Evolutionary conservation across 2,888 invertebrate species (phyloP), one percentile per base, ranked within the genome.

Genomic region (Alloscopus bannaensis): DNA sequence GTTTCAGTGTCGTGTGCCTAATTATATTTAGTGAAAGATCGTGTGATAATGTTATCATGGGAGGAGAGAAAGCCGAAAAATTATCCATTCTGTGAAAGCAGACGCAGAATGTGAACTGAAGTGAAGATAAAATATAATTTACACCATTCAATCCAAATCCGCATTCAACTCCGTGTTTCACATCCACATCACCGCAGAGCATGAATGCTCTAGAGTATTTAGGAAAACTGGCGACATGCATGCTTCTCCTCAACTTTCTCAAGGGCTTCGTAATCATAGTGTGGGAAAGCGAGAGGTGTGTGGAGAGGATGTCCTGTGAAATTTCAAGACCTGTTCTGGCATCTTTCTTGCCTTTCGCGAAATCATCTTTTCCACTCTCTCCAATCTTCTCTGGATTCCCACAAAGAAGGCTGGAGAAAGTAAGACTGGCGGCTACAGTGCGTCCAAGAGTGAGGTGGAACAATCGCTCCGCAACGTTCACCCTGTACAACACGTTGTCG

Each of bases 271-370:
- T 26, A 45, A 28, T 40, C 50, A 31, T 31, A 13, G 36, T 50
- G 2, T 50, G 45, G 22, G 52, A 70, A 57, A 40, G 57, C 40
- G 57, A 70, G 18, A 22, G 36, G 18, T 50, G 71, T 20, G 40
- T 20, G 4, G 71, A 62, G 16, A 72, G 60, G 24, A 60, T 72
- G 36, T 36, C 45, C 40, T 52, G 62, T 72, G 62, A 50, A 36
- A 47, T 62, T 62, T 62, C 26, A 31, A 28, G 47, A 26, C 28
- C 26, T 18, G 57, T 57, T 28, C 16, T 57, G 57, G 29, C 29
- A 3, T 50, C 50, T 50, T 50, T 50, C 22, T 3, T 50, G 11
- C 22, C 50, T 26, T 6, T 57, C 28, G n/a, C 57, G 24, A 57
- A 57, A 57, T 29, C n/a, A 26, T 57, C 29, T 26, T 26, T 22